Evolutionary conservation across 2,888 invertebrate genomes (phyloP), one percentile per base, ranked within the genome.

Genomic region (Erebia palarica): DNA sequence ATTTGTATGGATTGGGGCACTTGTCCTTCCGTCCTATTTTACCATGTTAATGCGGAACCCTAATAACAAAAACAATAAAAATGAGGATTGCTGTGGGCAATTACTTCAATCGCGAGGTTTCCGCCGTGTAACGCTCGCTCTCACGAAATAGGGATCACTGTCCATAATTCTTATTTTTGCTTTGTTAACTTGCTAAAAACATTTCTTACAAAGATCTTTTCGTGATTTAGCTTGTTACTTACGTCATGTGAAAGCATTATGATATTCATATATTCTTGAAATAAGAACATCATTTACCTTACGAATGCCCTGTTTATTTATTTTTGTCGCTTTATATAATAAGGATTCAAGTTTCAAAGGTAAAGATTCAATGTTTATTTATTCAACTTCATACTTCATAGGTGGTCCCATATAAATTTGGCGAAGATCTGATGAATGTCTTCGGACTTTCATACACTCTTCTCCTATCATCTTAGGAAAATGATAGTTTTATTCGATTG

Each of bases 181-280:
- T 73, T 71, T 70, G 73, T 70, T 69, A 69, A 73, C 73, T 73
- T 73, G 73, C 68, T 65, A 66, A 70, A 73, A 74, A 70, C 70
- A 73, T 74, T 67, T 47, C 51, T 36, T 10, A 53, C 68, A 67
- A 47, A 63, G 47, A 60, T 73, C 36, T 59, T 55, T 44, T 16
- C 59, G 36, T 59, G 66, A 71, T 66, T 69, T 63, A 69, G 64
- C 66, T 73, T 71, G 66, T 71, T 73, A 71, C 59, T 7, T 7
- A 7, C 4, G 44, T 68, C 64, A 59, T 67, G 66, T 71, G 63
- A 59, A 67, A 71, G 69, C n/a, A 66, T 65, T 68, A 66, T 36
- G 14, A 66, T 61, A 44, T 57, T 60, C 55, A 60, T 59, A 53
- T 59, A 65, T 59, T 64, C 58, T 21, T 60, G 65, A 27, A n/a